These are phyloP conservation scores for Scaptodrosophila latifasciaeformis DNA, from an alignment of 2,888 invertebrate species.

Conservation along the genomic window DNA sequence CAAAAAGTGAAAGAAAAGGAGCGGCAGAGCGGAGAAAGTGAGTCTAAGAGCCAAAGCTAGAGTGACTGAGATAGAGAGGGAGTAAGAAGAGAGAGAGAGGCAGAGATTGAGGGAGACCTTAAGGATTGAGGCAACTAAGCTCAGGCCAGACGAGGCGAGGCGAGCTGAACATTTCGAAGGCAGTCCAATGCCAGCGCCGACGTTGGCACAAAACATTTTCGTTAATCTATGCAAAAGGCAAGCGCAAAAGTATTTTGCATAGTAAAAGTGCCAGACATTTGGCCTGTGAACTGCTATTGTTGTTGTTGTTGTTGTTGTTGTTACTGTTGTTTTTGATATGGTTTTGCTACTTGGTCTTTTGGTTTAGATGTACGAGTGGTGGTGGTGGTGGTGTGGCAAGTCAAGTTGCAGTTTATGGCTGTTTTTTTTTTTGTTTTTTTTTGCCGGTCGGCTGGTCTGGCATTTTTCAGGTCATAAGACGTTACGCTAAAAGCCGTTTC, in stretches of 20 bases:
- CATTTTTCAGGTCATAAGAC: conserved; percentile 65
- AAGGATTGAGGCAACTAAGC: no score
- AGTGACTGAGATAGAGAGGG: no score
- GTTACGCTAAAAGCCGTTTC: conserved; percentile 53
- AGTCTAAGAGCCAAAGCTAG: no score
- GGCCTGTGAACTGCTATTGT: conserved; percentile 4
- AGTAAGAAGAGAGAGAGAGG: neutral
- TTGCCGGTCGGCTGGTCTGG: conserved; percentile 34
- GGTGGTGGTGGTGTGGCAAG: conserved; percentile 12
- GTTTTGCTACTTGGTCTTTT: neutral
- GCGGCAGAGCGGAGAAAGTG: no score
- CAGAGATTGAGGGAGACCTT: conserved; percentile 23
- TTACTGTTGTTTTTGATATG: neutral
- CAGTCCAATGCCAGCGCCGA: no score
- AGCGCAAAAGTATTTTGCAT: conserved; percentile 58
- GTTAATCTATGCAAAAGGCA: conserved; percentile 59
- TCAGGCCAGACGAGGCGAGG: no score
- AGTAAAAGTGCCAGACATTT: conserved; percentile 47
- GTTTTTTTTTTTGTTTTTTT: conserved; percentile 32
- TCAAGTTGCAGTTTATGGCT: conserved; percentile 29
- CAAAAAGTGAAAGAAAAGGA: no score
- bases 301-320: conserved; percentile 16
- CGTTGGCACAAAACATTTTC: conserved; percentile 7
- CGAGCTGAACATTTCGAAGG: no score
- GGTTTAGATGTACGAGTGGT: neutral